Evolutionary conservation across 2,888 invertebrate species (phyloP).

Genomic region (Philaethria dido): DNA sequence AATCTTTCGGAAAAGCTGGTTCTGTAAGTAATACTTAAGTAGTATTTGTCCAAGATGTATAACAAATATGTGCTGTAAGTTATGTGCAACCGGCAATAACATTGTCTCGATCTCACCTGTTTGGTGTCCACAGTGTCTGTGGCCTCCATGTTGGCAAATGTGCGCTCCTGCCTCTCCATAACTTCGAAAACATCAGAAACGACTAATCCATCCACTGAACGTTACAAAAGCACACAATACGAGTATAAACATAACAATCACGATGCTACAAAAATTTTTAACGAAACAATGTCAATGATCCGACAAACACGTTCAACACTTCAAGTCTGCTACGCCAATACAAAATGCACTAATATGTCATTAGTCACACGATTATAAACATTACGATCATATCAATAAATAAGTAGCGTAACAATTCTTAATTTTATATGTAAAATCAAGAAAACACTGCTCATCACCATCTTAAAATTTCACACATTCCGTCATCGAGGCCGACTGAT

Average conservation of each 20-base stretch:
- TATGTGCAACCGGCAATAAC: constrained; percentile 74
- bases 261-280: constrained; percentile 72
- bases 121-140: constrained; percentile 85
- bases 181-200: constrained; percentile 80
- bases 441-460: constrained; percentile 80
- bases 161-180: constrained; percentile 79
- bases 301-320: constrained; percentile 72
- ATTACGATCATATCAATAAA: constrained; percentile 54
- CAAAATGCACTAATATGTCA: constrained; percentile 47
- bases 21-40: background rate
- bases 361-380: constrained; percentile 54
- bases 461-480: constrained; percentile 82
- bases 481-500: constrained; percentile 81
- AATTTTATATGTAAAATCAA: constrained; percentile 57
- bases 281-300: constrained; percentile 81
- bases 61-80: constrained; percentile 56
- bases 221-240: constrained; percentile 68
- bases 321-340: constrained; percentile 54
- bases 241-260: constrained; percentile 78
- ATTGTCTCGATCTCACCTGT: constrained; percentile 82
- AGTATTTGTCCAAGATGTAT: constrained; percentile 2
- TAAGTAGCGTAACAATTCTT: constrained; percentile 58
- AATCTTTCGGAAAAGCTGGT: background rate
- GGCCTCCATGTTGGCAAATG: constrained; percentile 85
- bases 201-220: constrained; percentile 69